These are phyloP conservation scores for Carterocephalus palaemon DNA, from an alignment of 2,888 invertebrate genomes.

Conservation along the genomic window DNA sequence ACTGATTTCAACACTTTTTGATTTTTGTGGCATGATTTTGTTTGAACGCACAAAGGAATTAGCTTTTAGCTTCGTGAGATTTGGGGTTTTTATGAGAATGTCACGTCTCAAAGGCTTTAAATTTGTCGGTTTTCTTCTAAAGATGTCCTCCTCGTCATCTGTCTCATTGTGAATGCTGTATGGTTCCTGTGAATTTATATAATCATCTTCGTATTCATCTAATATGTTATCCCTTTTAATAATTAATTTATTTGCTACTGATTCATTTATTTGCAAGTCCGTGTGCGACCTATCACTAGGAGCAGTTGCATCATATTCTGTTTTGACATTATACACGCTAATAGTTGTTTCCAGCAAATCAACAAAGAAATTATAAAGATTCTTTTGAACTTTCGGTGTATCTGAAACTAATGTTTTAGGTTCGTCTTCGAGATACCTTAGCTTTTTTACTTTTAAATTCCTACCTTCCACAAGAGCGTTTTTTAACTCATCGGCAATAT, in stretches of 20 bases:
- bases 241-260: slow-evolving; percentile 41
- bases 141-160: not conserved
- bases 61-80: slow-evolving; percentile 26
- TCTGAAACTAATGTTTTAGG: slow-evolving; percentile 37
- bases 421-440: slow-evolving; percentile 34
- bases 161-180: not conserved
- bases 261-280: slow-evolving; percentile 45
- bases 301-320: slow-evolving; percentile 19
- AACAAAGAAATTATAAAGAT: slow-evolving; percentile 55
- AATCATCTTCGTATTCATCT: not conserved
- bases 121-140: not conserved
- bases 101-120: not conserved
- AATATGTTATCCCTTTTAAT: slow-evolving; percentile 5
- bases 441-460: slow-evolving; percentile 28
- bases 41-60: slow-evolving; percentile 34
- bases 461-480: slow-evolving; percentile 34
- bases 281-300: slow-evolving; percentile 34
- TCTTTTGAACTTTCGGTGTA: slow-evolving; percentile 37
- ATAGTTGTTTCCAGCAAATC: slow-evolving; percentile 55
- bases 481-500: slow-evolving; percentile 8
- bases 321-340: slow-evolving; percentile 43
- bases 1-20: slow-evolving; percentile 24
- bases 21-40: slow-evolving; percentile 23
- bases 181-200: not conserved
- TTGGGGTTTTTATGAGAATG: slow-evolving; percentile 6